A percentile compares a stretch with the other conserved stretches of the same genome.
Evolutionary conservation across 2,888 invertebrate genomes (phyloP).

Genomic region (Eubasilissa splendida): DNA sequence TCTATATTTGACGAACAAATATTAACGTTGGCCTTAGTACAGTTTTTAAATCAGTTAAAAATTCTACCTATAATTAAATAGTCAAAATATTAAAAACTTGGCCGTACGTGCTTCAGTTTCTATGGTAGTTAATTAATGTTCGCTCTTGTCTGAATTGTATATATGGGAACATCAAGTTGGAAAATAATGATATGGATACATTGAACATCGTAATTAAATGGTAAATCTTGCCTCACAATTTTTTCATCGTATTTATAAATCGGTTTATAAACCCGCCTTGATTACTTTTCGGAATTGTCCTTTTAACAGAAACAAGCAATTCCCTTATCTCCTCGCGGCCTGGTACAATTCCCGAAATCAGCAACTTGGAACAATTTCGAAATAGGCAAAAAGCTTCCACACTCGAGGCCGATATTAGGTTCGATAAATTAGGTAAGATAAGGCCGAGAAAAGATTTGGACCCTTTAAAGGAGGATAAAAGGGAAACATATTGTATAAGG

Average conservation of each 20-base stretch:
- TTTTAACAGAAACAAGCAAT: slow-evolving; percentile 26
- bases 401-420: slow-evolving; percentile 38
- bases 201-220: neutral
- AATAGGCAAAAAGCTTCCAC: slow-evolving; percentile 27
- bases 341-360: slow-evolving; percentile 21
- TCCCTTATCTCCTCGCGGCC: slow-evolving; percentile 23
- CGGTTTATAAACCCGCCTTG: slow-evolving; percentile 11
- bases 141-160: too few relatives aligned
- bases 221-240: neutral
- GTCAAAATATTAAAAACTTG: too few relatives aligned
- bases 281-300: slow-evolving; percentile 10
- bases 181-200: too few relatives aligned
- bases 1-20: too few relatives aligned
- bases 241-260: neutral
- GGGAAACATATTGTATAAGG: slow-evolving; percentile 54
- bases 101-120: too few relatives aligned
- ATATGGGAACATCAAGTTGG: too few relatives aligned
- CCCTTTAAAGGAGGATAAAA: slow-evolving; percentile 51
- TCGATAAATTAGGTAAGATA: slow-evolving; percentile 55
- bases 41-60: too few relatives aligned
- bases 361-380: slow-evolving; percentile 31
- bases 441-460: slow-evolving; percentile 46
- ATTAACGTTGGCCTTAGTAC: too few relatives aligned
- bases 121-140: too few relatives aligned
- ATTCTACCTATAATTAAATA: too few relatives aligned